Conservation (phyloP, 2,797 vertebrate species). For the Malacoraja senta region DNA sequence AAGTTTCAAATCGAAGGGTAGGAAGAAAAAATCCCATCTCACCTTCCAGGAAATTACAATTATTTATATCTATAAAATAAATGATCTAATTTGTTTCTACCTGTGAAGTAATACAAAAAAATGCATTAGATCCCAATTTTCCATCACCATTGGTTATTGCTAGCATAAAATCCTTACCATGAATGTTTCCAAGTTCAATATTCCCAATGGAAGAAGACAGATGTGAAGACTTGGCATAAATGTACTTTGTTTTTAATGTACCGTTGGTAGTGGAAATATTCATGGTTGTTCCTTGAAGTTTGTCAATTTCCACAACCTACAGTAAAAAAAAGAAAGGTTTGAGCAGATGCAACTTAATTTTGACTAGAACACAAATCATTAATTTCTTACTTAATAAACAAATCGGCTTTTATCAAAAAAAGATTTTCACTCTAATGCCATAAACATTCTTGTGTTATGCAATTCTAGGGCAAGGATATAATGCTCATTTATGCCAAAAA, state of each 20-base stretch:
- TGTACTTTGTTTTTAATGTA: conserved; percentile 74
- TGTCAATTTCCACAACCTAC: conserved; percentile 77
- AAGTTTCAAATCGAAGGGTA: neutral
- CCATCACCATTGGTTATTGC: neutral
- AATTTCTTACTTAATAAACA: neutral
- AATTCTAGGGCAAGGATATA: neutral
- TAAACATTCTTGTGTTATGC: neutral
- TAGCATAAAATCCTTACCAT: conserved; percentile 67
- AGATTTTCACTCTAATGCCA: neutral
- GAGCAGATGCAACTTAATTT: too few relatives aligned
- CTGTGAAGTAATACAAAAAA: neutral
- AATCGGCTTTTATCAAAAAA: neutral
- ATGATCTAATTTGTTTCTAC: neutral
- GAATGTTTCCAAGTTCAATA: conserved; percentile 74
- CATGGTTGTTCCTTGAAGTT: conserved; percentile 81
- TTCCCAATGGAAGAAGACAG: conserved; percentile 72
- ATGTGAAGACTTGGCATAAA: conserved; percentile 78
- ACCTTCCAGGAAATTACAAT: neutral
- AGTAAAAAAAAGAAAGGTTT: conserved; percentile 40
- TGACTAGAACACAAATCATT: neutral
- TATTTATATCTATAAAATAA: neutral
- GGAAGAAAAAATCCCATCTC: neutral
- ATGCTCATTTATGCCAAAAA: neutral
- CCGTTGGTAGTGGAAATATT: conserved; percentile 78
- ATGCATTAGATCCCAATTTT: neutral